Evolutionary conservation across 2,797 vertebrate species (phyloP).

Genomic region (Myotis planiceps): DNA sequence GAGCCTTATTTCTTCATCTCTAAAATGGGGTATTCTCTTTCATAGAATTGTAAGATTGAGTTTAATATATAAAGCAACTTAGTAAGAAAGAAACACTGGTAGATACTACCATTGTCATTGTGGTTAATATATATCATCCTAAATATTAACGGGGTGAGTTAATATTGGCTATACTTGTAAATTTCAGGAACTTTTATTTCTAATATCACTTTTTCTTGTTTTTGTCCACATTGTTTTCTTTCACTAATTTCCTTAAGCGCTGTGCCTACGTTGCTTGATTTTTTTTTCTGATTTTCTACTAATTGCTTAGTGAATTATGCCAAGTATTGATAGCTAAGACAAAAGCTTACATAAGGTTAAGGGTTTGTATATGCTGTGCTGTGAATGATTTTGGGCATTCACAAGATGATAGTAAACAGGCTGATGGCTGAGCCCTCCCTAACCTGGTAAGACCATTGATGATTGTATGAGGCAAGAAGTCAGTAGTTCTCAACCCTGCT

Average conservation of each 20-base stretch:
- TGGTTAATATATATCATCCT: neutral
- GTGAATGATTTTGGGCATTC: neutral
- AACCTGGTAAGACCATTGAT: neutral
- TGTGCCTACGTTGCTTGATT: neutral
- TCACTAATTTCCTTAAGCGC: neutral
- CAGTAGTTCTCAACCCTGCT: neutral
- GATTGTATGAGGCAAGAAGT: neutral
- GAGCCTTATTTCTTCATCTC: neutral
- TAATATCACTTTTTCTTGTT: neutral
- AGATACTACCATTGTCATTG: neutral
- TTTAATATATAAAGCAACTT: neutral
- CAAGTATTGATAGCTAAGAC: neutral
- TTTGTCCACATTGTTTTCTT: neutral
- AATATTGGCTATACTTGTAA: neutral
- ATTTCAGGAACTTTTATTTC: conserved; percentile 44
- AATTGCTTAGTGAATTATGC: neutral
- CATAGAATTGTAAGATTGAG: neutral
- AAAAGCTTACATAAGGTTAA: neutral
- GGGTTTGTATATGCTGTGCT: neutral
- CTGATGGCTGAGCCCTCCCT: neutral
- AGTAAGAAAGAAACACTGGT: neutral
- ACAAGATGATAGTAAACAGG: neutral
- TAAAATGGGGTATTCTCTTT: neutral
- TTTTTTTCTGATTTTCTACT: conserved; percentile 4
- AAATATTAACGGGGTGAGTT: neutral